Percentiles rank a stretch among this genome's conserved stretches.
phyloP scores from a whole-genome alignment of 2,888 invertebrate genomes.

The Pyrochroa serraticornis region DNA sequence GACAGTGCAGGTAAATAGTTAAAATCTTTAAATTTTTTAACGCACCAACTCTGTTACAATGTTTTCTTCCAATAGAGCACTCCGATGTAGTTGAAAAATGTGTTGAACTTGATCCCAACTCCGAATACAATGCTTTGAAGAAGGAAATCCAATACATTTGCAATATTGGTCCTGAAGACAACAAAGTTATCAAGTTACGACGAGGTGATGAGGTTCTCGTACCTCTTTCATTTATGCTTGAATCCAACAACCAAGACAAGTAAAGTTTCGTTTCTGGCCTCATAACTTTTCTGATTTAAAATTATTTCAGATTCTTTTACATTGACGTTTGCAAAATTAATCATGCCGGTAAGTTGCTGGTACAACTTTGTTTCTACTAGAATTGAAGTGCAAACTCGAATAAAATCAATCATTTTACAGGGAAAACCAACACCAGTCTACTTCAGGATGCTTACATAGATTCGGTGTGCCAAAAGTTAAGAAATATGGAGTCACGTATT shows the following conservation, averaged over 20 bases:
- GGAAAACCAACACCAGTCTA: constrained; percentile 42
- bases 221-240: constrained; percentile 56
- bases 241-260: constrained; percentile 41
- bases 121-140: constrained; percentile 48
- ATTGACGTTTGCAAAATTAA: constrained; percentile 58
- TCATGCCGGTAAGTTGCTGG: constrained; percentile 55
- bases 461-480: constrained; percentile 58
- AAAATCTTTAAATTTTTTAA: neutral
- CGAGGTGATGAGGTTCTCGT: constrained; percentile 56
- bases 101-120: constrained; percentile 46
- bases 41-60: neutral
- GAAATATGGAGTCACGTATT: constrained; percentile 58
- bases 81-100: constrained; percentile 43
- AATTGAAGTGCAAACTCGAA: neutral
- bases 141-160: constrained; percentile 48
- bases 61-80: constrained; percentile 39
- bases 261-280: constrained; percentile 21
- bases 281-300: constrained; percentile 10
- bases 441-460: constrained; percentile 60
- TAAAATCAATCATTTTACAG: constrained; percentile 30
- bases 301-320: constrained; percentile 54
- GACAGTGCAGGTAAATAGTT: constrained; percentile 41
- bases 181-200: constrained; percentile 59
- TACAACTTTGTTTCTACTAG: constrained; percentile 1
- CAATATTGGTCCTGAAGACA: constrained; percentile 49